phyloP scores from a whole-genome alignment of 2,113 vertebrate genomes.

The Muntiacus reevesi region DNA sequence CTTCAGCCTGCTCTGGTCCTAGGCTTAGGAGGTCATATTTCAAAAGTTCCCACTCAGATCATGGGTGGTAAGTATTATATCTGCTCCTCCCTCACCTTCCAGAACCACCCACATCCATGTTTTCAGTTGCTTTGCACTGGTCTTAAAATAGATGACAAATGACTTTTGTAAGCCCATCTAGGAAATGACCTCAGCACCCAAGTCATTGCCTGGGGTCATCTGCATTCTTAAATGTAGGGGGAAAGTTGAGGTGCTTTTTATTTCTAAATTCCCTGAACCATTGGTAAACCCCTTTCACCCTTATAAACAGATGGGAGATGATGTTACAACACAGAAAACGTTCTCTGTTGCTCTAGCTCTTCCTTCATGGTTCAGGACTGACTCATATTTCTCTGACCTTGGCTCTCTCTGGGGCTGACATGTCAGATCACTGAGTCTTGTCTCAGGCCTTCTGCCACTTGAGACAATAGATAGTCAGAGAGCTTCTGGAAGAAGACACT shows the following conservation, averaged over 20 bases:
- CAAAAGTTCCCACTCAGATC: constrained; percentile 26
- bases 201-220: constrained; percentile 67
- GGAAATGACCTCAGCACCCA: constrained; percentile 74
- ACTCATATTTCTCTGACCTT: constrained; percentile 58
- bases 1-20: not conserved
- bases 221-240: constrained; percentile 60
- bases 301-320: constrained; percentile 31
- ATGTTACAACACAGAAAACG: constrained; percentile 64
- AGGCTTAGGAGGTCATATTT: not conserved
- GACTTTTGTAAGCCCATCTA: constrained; percentile 56
- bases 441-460: constrained; percentile 64
- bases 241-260: constrained; percentile 31
- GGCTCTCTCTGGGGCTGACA: constrained; percentile 47
- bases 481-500: not conserved
- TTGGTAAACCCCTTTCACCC: constrained; percentile 46
- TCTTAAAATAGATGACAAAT: constrained; percentile 55
- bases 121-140: constrained; percentile 52
- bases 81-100: not conserved
- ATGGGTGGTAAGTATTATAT: not conserved
- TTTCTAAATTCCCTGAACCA: constrained; percentile 46
- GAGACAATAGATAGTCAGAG: constrained; percentile 27
- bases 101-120: constrained; percentile 6
- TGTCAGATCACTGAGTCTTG: constrained; percentile 54
- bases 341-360: constrained; percentile 64
- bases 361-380: constrained; percentile 33